These are phyloP conservation scores for Patella vulgata DNA, from an alignment of 1,140 invertebrate species.

Conservation along the genomic window DNA sequence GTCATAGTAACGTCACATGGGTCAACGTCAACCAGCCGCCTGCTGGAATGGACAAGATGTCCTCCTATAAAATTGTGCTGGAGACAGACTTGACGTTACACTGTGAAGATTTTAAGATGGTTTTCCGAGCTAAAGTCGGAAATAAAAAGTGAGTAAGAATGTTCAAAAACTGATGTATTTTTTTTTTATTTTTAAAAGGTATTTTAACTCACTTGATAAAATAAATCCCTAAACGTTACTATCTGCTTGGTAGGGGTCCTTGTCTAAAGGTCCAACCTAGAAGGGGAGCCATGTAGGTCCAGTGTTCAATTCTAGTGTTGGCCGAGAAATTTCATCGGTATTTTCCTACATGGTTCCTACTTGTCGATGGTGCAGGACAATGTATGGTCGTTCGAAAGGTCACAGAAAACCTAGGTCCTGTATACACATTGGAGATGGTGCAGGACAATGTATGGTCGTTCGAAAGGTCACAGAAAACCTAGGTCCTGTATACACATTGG, in stretches of 20 bases:
- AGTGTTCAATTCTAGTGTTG: too few species aligned
- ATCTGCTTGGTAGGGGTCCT: too few species aligned
- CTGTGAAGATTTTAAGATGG: slow-evolving; percentile 71
- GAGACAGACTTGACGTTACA: slow-evolving; percentile 69
- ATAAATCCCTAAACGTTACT: too few species aligned
- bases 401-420: too few species aligned
- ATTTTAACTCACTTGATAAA: not conserved
- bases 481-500: too few species aligned
- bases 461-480: too few species aligned
- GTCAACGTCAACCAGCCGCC: slow-evolving; percentile 52
- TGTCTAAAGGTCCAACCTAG: not conserved
- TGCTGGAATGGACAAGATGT: slow-evolving; percentile 50
- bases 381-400: too few species aligned
- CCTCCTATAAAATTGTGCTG: slow-evolving; percentile 67
- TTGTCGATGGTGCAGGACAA: too few species aligned
- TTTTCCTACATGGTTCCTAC: too few species aligned
- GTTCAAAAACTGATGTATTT: not conserved
- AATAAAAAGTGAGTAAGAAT: slow-evolving; percentile 67
- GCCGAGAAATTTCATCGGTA: too few species aligned
- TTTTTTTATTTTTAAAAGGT: not conserved
- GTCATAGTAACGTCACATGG: slow-evolving; percentile 52
- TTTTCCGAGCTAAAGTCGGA: slow-evolving; percentile 69
- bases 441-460: too few species aligned
- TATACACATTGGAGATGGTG: too few species aligned
- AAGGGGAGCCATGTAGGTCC: not conserved